Conservation (phyloP, 2,797 vertebrate genomes). For the Pseudopleuronectes americanus region DNA sequence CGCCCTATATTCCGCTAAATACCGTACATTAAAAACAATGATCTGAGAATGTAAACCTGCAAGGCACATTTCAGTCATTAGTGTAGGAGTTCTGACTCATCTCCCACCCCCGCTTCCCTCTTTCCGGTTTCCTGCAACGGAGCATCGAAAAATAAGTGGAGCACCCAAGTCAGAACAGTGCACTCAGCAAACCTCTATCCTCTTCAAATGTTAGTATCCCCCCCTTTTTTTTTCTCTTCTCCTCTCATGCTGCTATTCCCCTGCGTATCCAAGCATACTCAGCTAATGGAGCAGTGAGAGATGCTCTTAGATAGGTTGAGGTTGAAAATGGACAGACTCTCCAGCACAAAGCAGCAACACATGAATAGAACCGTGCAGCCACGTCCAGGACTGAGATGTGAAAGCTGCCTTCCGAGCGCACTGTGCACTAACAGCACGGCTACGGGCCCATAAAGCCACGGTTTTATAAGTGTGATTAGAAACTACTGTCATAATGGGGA, state of each 20-base stretch:
- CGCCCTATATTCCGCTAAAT: conserved; percentile 11
- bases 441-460: conserved; percentile 49
- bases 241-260: conserved; percentile 38
- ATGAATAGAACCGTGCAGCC: conserved; percentile 66
- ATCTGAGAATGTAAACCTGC: conserved; percentile 41
- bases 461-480: conserved; percentile 72
- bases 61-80: conserved; percentile 51
- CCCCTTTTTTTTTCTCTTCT: conserved; percentile 15
- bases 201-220: conserved; percentile 69
- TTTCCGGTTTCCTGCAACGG: conserved; percentile 57
- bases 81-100: conserved; percentile 74
- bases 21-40: conserved; percentile 36
- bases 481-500: conserved; percentile 68
- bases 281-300: conserved; percentile 77
- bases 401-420: conserved; percentile 62
- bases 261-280: conserved; percentile 62
- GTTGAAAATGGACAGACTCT: conserved; percentile 77
- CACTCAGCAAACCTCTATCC: conserved; percentile 69
- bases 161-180: conserved; percentile 60
- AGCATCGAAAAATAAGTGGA: conserved; percentile 71
- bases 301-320: conserved; percentile 65
- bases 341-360: conserved; percentile 65
- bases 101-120: conserved; percentile 55
- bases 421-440: conserved; percentile 53
- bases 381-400: conserved; percentile 45